A percentile compares a stretch with the other conserved stretches of the same genome.
These are phyloP conservation scores for Abscondita cerata DNA, from an alignment of 2,888 invertebrate species.

Conservation along the genomic window DNA sequence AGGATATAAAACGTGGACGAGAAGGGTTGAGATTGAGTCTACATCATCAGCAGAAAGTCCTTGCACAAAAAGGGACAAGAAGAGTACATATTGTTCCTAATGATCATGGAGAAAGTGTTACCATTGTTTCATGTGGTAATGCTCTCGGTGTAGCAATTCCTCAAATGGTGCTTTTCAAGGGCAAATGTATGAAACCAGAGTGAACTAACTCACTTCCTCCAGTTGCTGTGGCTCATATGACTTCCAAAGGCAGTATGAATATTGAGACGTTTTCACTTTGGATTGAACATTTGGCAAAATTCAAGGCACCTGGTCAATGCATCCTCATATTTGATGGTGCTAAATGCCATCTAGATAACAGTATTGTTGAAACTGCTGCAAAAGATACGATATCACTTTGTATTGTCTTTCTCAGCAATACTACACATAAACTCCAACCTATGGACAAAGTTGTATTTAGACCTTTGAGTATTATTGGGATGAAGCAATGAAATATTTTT, in stretches of 20 bases:
- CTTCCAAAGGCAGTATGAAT: constrained; percentile 46
- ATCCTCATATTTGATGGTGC: constrained; percentile 43
- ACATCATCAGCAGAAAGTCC: constrained; percentile 1
- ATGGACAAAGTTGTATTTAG: constrained; percentile 50
- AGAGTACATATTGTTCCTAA: constrained; percentile 40
- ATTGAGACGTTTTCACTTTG: constrained; percentile 39
- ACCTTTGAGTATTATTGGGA: constrained; percentile 51
- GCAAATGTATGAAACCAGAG: constrained; percentile 33
- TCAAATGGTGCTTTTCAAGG: constrained; percentile 38
- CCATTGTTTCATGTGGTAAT: constrained; percentile 42
- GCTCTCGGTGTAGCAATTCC: constrained; percentile 41
- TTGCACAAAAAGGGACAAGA: constrained; percentile 16
- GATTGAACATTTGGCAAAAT: constrained; percentile 40
- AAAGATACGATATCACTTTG: constrained; percentile 44
- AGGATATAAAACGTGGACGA: constrained; percentile 3
- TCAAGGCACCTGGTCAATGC: constrained; percentile 32
- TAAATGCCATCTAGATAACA: constrained; percentile 44
- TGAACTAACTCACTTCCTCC: constrained; percentile 33
- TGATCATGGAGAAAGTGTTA: constrained; percentile 47
- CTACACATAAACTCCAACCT: constrained; percentile 51
- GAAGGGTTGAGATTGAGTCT: constrained; percentile 1
- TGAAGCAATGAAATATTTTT: constrained; percentile 47
- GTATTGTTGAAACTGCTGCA: constrained; percentile 47
- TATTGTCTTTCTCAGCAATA: constrained; percentile 52
- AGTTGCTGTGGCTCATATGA: constrained; percentile 28